These are phyloP conservation scores for Telmatochromis sp. DNA, from an alignment of 2,113 vertebrate species.

Conservation along the genomic window DNA sequence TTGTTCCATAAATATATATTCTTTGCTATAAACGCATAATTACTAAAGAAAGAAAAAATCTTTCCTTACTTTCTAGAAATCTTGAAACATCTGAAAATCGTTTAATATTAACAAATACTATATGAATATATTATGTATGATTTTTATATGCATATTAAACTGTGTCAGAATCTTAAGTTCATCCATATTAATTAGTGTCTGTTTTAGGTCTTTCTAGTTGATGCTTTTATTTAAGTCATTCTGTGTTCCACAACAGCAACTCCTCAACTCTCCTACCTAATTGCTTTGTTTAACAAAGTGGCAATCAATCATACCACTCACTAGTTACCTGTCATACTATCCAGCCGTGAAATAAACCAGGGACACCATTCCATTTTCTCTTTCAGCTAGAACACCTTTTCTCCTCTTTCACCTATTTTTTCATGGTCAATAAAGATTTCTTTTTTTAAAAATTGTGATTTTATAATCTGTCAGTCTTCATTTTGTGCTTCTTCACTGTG, in stretches of 20 bases:
- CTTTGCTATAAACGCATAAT: neutral
- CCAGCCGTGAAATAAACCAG: constrained; percentile 59
- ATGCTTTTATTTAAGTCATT: constrained; percentile 48
- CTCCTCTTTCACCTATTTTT: neutral
- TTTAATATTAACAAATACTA: neutral
- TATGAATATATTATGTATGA: neutral
- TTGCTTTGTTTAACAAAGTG: constrained; percentile 71
- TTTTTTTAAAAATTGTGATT: neutral
- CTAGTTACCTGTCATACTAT: constrained; percentile 56
- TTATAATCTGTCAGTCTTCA: constrained; percentile 49
- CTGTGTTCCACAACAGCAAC: constrained; percentile 32
- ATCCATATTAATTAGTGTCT: constrained; percentile 59
- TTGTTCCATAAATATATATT: neutral
- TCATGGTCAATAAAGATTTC: neutral
- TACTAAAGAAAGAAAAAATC: neutral
- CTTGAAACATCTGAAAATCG: neutral
- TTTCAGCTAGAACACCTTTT: constrained; percentile 25
- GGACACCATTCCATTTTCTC: constrained; percentile 40
- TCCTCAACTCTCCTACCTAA: constrained; percentile 53
- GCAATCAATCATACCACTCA: constrained; percentile 68
- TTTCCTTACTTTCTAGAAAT: neutral
- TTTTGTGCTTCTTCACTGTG: neutral
- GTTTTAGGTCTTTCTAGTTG: constrained; percentile 27
- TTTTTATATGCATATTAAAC: neutral
- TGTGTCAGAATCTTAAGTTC: neutral